Base-by-base conservation (phyloP, 1,140 invertebrate genomes). In the Calliphora vicina region DNA sequence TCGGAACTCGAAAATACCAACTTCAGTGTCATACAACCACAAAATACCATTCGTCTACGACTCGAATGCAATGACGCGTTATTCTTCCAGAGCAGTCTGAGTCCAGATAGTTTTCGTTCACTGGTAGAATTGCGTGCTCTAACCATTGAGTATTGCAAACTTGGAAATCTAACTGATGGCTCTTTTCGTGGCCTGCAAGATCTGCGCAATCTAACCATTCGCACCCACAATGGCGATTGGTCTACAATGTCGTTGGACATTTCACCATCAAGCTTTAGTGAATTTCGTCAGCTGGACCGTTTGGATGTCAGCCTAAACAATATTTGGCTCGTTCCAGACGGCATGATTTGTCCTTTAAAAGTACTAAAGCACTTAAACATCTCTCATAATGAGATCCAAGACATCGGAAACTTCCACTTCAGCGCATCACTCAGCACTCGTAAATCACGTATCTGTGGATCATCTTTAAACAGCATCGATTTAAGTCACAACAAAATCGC, bases 201-300 rank as follows among this genome's bases (percentile, higher is more conserved):
- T 89, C 92, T 97, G 72, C 92, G 95, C 82, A 97, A 97, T 91
- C 92, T 97, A 43, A 97, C 96, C 2, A 93, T 98, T 74, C 93
- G 96, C 85, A 97, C 97, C 13, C 95, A 97, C 90, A 98, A 98
- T 89, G 95, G 94, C 50, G 96, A 96, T 88, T 97, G 96, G 96
- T 95, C 95, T 13, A 94, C 95, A 8, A 96, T 97, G 94, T 94
- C 94, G 43, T 91, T 97, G 84, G 95, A 97, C 87, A 92, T 97
- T 73, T 94, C 94, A 17, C 92, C 93, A 2, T 94, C 94, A 17
- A 95, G 94, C 15, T 97, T 96, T 90, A 94, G 93, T 80, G 89
- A 96, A 87, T 92, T 96, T 42, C 91, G 93, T 82, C 93, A 95
- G 86, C 90, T 97, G 84, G 94, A 96, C 91, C 92, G 94, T 61